Conservation (phyloP, 2,797 vertebrate species). For the Chanos chanos region DNA sequence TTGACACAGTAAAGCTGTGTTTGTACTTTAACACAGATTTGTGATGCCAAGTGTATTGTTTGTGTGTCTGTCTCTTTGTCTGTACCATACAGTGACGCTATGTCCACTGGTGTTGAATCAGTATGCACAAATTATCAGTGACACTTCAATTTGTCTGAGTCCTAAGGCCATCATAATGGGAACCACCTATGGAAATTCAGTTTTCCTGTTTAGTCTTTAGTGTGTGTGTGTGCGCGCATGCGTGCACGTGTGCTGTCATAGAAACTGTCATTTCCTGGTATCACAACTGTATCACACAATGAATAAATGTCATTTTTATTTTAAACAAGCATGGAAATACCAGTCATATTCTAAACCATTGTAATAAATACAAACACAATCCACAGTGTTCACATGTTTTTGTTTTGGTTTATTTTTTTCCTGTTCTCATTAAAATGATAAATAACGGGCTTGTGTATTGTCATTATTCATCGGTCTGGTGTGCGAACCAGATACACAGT, state of each 20-base stretch:
- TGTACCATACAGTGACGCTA: conserved; percentile 46
- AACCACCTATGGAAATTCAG: too few species aligned
- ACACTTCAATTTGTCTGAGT: background rate
- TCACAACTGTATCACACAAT: conserved; percentile 60
- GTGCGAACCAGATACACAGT: too few species aligned
- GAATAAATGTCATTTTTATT: conserved; percentile 43
- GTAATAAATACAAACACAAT: conserved; percentile 61
- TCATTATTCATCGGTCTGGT: too few species aligned
- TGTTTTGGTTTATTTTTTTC: conserved; percentile 49
- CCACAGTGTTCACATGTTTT: conserved; percentile 67
- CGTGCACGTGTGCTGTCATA: conserved; percentile 53
- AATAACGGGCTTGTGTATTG: conserved; percentile 26
- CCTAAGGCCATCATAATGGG: too few species aligned
- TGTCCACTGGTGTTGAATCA: conserved; percentile 38
- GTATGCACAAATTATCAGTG: conserved; percentile 22
- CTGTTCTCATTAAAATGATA: conserved; percentile 75
- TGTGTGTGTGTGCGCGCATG: too few species aligned
- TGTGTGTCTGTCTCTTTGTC: background rate
- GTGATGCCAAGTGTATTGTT: conserved; percentile 39
- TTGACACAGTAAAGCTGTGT: conserved; percentile 14
- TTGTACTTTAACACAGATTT: conserved; percentile 17
- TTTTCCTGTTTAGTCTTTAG: conserved; percentile 62
- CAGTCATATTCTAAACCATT: conserved; percentile 66
- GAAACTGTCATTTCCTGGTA: conserved; percentile 47
- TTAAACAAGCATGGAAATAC: conserved; percentile 64